Conservation (phyloP, 2,888 invertebrate genomes). For the Ptilodon capucinus region DNA sequence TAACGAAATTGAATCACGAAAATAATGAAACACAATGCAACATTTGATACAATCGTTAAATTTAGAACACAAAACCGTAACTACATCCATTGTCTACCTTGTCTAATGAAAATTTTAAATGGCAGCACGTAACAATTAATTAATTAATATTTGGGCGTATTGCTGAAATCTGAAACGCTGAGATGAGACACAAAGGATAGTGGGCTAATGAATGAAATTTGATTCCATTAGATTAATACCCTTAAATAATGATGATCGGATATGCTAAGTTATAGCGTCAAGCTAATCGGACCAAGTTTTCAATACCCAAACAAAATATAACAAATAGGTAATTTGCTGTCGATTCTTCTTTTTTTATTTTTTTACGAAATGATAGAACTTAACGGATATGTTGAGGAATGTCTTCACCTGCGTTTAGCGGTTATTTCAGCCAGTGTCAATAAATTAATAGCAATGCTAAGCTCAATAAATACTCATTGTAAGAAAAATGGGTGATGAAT, state of each 20-base stretch:
- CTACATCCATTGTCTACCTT: slow-evolving; percentile 10
- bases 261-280: slow-evolving; percentile 4
- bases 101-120: slow-evolving; percentile 17
- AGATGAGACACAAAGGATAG: slow-evolving; percentile 40
- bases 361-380: no score
- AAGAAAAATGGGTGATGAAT: no score
- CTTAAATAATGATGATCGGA: slow-evolving; percentile 18
- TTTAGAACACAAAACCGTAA: slow-evolving; percentile 8
- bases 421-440: no score
- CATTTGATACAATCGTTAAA: neutral
- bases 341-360: no score
- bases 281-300: no score
- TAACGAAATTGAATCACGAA: no score
- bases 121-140: slow-evolving; percentile 32
- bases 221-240: slow-evolving; percentile 43
- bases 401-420: no score
- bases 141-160: slow-evolving; percentile 31
- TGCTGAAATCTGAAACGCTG: slow-evolving; percentile 22
- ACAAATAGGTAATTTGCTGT: no score
- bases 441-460: no score
- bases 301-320: no score
- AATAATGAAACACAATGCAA: neutral
- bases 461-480: no score
- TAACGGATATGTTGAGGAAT: no score
- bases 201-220: slow-evolving; percentile 43